These are phyloP conservation scores for Fukomys damarensis DNA, from an alignment of 2,113 vertebrate genomes.

Conservation along the genomic window DNA sequence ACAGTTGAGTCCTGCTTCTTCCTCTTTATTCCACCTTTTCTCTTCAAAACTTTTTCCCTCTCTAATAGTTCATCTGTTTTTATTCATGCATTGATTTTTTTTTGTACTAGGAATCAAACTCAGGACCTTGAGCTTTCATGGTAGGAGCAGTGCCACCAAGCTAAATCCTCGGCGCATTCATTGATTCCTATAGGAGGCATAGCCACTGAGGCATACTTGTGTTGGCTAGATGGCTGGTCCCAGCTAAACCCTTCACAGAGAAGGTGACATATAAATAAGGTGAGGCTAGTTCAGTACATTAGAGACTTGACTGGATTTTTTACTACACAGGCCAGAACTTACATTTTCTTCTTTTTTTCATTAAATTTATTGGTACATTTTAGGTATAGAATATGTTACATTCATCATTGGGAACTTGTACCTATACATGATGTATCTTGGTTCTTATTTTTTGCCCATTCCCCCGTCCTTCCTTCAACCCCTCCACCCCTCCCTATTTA, in stretches of 20 bases:
- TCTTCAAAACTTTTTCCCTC: constrained; percentile 7
- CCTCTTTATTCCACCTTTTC: constrained; percentile 7
- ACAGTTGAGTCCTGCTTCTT: not conserved
- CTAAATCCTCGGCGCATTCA: not conserved
- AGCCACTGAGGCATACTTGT: not conserved
- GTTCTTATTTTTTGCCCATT: too few species aligned
- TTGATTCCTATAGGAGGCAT: not conserved
- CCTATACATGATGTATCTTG: too few species aligned
- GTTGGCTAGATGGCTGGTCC: constrained; percentile 26
- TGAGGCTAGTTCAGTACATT: not conserved
- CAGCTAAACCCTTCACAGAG: constrained; percentile 28
- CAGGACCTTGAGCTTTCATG: too few species aligned
- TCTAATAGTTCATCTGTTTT: constrained; percentile 58
- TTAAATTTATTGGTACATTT: too few species aligned
- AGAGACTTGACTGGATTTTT: not conserved
- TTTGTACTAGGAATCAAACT: too few species aligned
- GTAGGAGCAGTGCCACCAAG: too few species aligned
- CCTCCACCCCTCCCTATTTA: too few species aligned
- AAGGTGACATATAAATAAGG: constrained; percentile 39
- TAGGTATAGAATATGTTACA: too few species aligned
- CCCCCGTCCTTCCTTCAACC: too few species aligned
- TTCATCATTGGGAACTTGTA: too few species aligned
- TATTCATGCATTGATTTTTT: constrained; percentile 28
- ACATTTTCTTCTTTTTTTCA: too few species aligned
- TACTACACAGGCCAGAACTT: constrained; percentile 15